Percentiles rank a stretch among this genome's conserved stretches.
These are phyloP conservation scores for Spongia lamella DNA, from an alignment of 37 sponge, comb jelly and placozoan genomes.

Conservation along the genomic window DNA sequence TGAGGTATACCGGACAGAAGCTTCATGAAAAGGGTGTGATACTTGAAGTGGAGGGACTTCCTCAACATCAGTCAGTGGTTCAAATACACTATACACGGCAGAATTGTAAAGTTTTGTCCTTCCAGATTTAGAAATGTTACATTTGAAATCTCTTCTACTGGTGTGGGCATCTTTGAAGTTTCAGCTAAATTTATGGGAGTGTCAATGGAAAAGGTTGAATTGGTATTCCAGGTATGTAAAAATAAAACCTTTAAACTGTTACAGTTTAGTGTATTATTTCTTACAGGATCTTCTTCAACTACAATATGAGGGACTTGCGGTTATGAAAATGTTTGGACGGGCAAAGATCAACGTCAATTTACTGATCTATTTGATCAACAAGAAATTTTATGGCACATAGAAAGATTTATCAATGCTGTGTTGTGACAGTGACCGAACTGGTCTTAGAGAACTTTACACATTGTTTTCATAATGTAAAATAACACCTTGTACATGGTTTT, in stretches of 20 bases:
- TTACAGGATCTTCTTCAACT: slow-evolving; percentile 87
- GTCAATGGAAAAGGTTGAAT: slow-evolving; percentile 88
- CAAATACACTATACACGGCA: background rate
- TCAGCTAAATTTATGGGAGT: slow-evolving; percentile 90
- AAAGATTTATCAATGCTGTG: background rate
- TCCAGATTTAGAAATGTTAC: slow-evolving; percentile 85
- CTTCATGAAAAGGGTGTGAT: slow-evolving; percentile 93
- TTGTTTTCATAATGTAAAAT: background rate
- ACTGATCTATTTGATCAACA: slow-evolving; percentile 94
- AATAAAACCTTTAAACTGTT: background rate
- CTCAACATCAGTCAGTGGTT: slow-evolving; percentile 75
- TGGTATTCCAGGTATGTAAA: slow-evolving; percentile 87
- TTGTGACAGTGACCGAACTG: background rate
- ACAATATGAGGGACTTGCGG: slow-evolving; percentile 94
- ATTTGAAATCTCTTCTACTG: slow-evolving; percentile 90
- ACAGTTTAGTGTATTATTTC: background rate
- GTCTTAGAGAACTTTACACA: background rate
- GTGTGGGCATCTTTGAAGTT: slow-evolving; percentile 90
- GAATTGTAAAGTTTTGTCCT: background rate
- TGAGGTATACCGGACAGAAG: slow-evolving; percentile 90
- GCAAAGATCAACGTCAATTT: slow-evolving; percentile 96
- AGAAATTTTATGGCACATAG: slow-evolving; percentile 95
- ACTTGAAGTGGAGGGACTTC: slow-evolving; percentile 92
- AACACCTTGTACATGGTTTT: background rate
- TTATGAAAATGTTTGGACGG: slow-evolving; percentile 94